These are phyloP conservation scores for Ormyrus pomaceus DNA, from an alignment of 2,888 invertebrate genomes.

Conservation along the genomic window DNA sequence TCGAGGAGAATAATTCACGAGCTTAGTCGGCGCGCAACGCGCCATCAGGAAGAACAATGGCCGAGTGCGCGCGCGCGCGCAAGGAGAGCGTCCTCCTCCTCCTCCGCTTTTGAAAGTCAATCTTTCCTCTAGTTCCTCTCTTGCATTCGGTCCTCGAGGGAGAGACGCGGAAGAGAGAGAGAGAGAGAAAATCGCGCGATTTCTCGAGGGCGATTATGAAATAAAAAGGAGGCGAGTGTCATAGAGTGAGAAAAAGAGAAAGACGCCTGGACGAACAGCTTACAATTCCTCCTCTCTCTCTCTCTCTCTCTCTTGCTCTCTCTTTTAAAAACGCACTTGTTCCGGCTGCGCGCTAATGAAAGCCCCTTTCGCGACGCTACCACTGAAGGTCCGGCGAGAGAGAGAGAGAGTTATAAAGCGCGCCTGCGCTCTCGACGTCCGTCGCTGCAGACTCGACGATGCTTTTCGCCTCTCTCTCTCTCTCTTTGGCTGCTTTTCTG, in stretches of 20 bases:
- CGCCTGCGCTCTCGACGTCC: constrained; percentile 12
- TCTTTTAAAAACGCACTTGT: constrained; percentile 34
- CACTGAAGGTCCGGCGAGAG: background rate
- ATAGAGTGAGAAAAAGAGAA: constrained; percentile 1
- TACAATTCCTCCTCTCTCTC: background rate
- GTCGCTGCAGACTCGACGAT: constrained; percentile 18
- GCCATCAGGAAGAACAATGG: constrained; percentile 20
- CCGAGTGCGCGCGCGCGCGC: background rate
- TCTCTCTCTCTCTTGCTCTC: background rate
- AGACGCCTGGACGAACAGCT: constrained; percentile 6
- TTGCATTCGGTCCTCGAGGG: background rate
- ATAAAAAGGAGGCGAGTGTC: constrained; percentile 36
- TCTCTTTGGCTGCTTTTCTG: background rate
- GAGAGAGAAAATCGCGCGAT: constrained; percentile 12
- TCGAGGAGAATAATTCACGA: constrained; percentile 15
- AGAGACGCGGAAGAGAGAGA: constrained; percentile 24
- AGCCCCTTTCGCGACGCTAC: constrained; percentile 6
- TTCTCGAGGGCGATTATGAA: constrained; percentile 41
- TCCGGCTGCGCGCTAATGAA: constrained; percentile 45
- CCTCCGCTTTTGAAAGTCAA: constrained; percentile 33
- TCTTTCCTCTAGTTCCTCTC: constrained; percentile 22
- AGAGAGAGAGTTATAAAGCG: background rate
- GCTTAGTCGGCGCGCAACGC: background rate
- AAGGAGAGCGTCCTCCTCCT: constrained; percentile 26
- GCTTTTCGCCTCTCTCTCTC: background rate